These are phyloP conservation scores for Orchesellides sinensis DNA, from an alignment of 2,888 invertebrate species.

Conservation along the genomic window DNA sequence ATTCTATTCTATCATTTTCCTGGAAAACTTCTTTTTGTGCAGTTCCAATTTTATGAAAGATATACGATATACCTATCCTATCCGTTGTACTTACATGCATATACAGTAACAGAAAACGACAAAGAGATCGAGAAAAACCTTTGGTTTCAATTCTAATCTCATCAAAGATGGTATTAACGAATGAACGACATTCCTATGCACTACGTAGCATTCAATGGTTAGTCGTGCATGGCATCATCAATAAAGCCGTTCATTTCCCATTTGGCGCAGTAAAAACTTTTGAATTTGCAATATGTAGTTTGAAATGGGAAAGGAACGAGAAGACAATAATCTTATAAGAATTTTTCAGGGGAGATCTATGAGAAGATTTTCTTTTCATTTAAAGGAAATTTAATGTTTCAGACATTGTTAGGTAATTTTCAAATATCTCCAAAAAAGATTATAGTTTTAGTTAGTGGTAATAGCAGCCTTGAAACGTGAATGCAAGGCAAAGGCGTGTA, in stretches of 20 bases:
- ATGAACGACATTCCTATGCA: conserved; percentile 71
- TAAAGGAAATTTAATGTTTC: conserved; percentile 56
- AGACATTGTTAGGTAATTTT: conserved; percentile 42
- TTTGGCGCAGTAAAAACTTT: conserved; percentile 60
- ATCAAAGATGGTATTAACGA: conserved; percentile 72
- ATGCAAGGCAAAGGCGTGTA: background rate
- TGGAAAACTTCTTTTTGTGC: conserved; percentile 7
- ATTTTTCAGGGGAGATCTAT: conserved; percentile 42
- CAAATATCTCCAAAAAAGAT: background rate
- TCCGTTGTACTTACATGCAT: conserved; percentile 6
- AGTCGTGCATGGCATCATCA: conserved; percentile 71
- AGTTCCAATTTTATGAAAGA: background rate
- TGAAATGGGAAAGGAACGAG: conserved; percentile 40
- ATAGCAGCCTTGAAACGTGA: too few species aligned
- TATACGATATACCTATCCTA: background rate
- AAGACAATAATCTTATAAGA: conserved; percentile 44
- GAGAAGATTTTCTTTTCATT: conserved; percentile 55
- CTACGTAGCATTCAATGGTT: conserved; percentile 65
- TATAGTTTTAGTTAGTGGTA: too few species aligned
- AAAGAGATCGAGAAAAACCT: conserved; percentile 42
- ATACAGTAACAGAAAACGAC: conserved; percentile 41
- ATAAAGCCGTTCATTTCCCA: conserved; percentile 71
- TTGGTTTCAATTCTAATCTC: conserved; percentile 73
- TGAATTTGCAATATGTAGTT: conserved; percentile 45
- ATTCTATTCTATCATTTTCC: conserved; percentile 51